Evolutionary conservation across 2,888 invertebrate genomes (phyloP), one percentile per base, ranked within the genome.

Genomic region (Meloe dianella): DNA sequence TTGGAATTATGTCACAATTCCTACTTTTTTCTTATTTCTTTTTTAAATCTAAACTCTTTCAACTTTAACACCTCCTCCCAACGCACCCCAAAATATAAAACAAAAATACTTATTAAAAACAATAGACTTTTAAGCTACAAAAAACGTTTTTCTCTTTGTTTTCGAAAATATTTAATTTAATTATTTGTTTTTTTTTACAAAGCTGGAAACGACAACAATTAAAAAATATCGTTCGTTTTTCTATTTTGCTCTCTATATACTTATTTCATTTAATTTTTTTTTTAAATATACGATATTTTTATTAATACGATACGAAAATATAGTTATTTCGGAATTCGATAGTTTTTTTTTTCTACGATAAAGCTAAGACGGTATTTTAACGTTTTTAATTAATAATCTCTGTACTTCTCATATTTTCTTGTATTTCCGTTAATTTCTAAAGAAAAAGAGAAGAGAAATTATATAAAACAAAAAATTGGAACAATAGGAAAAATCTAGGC

Each of bases 261-360:
- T 8, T 20, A 47, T 38, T 5, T 20, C n/a, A n/a, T n/a, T n/a
- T n/a, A n/a, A 20, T 63, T 27, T 30, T 63, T 64, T 64, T 63
- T 65, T 72, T 74, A 70, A 29, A 24, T 57, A 65, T 66, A 68
- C 69, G 69, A 69, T 69, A 69, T 69, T 68, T 74, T 69, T 41
- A 41, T 35, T 35, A 35, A 74, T 76, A 80, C 78, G 76, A 79
- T 82, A 82, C 79, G 82, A 82, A 82, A 82, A 82, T 82, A 82
- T 82, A 82, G 78, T 79, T 77, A 75, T 79, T 80, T 80, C 80
- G 79, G 78, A 81, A 79, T 81, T 81, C 80, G 80, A 78, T 80
- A 79, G 77, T 75, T 74, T 72, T 35, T 9, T 30, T 30, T 12
- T 35, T 12, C 17, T 60, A 66, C 67, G 71, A 68, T 69, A 70